A percentile compares a stretch with the other conserved stretches of the same genome.
These are phyloP conservation scores for Microtus montanus DNA, from an alignment of 2,113 vertebrate genomes.

Conservation along the genomic window DNA sequence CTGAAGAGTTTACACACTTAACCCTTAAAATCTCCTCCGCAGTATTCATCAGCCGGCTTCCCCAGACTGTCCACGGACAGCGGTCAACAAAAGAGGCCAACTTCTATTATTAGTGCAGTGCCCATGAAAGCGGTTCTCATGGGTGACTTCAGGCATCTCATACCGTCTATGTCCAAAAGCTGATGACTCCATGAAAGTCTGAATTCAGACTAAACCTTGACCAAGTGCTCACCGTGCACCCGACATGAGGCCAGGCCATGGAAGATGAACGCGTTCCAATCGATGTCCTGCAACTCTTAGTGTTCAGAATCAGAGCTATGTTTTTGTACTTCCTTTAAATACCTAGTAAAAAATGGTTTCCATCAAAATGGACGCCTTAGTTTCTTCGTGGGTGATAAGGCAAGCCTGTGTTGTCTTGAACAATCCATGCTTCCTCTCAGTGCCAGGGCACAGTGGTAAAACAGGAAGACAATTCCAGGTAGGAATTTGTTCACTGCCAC, in stretches of 20 bases:
- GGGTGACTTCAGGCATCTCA: neutral
- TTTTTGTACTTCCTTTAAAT: neutral
- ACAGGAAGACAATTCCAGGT: neutral
- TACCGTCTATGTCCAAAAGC: neutral
- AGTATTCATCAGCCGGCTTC: neutral
- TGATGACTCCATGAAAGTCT: neutral
- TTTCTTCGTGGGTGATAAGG: neutral
- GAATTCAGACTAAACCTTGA: neutral
- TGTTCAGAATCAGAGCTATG: neutral
- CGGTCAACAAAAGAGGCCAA: neutral
- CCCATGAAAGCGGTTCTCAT: neutral
- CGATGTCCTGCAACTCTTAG: neutral
- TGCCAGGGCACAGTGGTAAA: neutral
- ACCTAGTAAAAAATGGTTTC: neutral
- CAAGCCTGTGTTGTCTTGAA: neutral
- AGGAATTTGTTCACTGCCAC: neutral
- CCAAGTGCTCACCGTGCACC: fast-evolving
- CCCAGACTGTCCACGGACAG: neutral
- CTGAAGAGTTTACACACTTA: neutral
- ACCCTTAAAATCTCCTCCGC: slow-evolving; percentile 3
- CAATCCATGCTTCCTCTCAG: neutral
- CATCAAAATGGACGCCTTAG: neutral
- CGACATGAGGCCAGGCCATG: neutral
- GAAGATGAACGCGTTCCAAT: fast-evolving
- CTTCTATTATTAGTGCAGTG: neutral